A percentile compares a stretch with the other conserved stretches of the same genome.
These are phyloP conservation scores for Matsumyia berberina DNA, from an alignment of 2,888 invertebrate genomes.

Conservation along the genomic window DNA sequence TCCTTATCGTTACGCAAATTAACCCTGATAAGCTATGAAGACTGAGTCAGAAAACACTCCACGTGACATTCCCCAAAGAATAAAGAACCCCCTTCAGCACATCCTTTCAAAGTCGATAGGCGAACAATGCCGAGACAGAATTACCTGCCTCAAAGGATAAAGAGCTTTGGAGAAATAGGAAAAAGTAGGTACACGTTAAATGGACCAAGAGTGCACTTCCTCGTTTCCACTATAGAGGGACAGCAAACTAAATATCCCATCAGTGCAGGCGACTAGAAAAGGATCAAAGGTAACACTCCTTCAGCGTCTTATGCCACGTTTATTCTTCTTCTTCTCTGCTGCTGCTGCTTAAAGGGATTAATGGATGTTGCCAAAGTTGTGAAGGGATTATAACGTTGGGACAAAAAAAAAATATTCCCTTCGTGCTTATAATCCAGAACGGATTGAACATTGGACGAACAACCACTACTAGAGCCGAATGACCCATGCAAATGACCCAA, in stretches of 20 bases:
- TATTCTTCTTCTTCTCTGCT: constrained; percentile 9
- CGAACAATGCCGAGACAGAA: constrained; percentile 58
- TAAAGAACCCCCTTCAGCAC: background rate
- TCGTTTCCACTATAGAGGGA: constrained; percentile 7
- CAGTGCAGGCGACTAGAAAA: constrained; percentile 13
- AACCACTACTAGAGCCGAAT: too few relatives aligned
- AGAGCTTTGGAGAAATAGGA: constrained; percentile 36
- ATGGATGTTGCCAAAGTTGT: constrained; percentile 60
- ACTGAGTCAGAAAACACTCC: constrained; percentile 28
- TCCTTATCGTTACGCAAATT: constrained; percentile 69
- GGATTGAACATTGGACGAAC: constrained; percentile 63
- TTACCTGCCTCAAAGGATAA: constrained; percentile 69
- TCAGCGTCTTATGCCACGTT: constrained; percentile 53
- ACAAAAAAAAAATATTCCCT: constrained; percentile 20
- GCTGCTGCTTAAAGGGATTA: constrained; percentile 18
- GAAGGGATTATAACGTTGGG: constrained; percentile 55
- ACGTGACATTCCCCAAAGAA: constrained; percentile 19
- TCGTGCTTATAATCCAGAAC: constrained; percentile 47
- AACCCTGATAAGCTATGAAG: constrained; percentile 50
- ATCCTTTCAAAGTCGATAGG: constrained; percentile 40
- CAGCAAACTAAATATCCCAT: constrained; percentile 27
- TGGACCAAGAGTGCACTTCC: constrained; percentile 50
- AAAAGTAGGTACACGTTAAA: constrained; percentile 31
- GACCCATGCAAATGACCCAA: constrained; percentile 56
- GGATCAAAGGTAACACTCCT: constrained; percentile 52